Base-by-base conservation (phyloP, 1,140 invertebrate species). In the Thereuonema tuberculata region DNA sequence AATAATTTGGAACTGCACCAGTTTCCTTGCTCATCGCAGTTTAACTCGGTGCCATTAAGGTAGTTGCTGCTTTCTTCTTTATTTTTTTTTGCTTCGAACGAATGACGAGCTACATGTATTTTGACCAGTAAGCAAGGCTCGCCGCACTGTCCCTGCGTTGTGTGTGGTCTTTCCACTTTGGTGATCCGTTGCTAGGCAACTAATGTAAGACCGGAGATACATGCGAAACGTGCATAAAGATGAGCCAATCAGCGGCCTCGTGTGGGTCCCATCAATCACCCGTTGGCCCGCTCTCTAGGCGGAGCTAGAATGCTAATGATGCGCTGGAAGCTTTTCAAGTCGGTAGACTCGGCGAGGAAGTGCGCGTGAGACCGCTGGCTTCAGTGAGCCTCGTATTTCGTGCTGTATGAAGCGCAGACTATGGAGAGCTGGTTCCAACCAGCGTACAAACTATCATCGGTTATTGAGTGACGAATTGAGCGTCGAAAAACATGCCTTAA, bases 121-220 rank as follows among this genome's bases (percentile, higher is more conserved):
- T 43, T n/a, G n/a, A 43, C 37, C n/a, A n/a, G n/a, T 12, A 43
- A 43, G 37, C n/a, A 43, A 12, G n/a, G 37, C 37, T 43, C n/a
- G 37, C 9, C 37, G 9, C 9, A n/a, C 9, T 43, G 9, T 43
- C 37, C 37, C n/a, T 43, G n/a, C 37, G 9, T 9, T 43, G 48
- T 50, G 48, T 50, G 48, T 50, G 48, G 48, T 55, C 53, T 28
- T 9, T 29, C 25, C 21, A 29, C 53, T 55, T 55, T 26, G 24
- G 53, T 55, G 53, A 29, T 55, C 53, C 28, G 53, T 55, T 55
- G 53, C 53, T 28, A 55, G 24, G 53, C 28, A 55, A 55, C 53
- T 55, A 55, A 55, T 55, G 53, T 55, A 21, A 29, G 27, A 23
- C 25, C 28, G 12, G 53, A 55, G 53, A 29, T n/a, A n/a, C 28